Evolutionary conservation across 1,140 invertebrate genomes (phyloP), one percentile per base, ranked within the genome.

Genomic region (Drosophila gunungcola): DNA sequence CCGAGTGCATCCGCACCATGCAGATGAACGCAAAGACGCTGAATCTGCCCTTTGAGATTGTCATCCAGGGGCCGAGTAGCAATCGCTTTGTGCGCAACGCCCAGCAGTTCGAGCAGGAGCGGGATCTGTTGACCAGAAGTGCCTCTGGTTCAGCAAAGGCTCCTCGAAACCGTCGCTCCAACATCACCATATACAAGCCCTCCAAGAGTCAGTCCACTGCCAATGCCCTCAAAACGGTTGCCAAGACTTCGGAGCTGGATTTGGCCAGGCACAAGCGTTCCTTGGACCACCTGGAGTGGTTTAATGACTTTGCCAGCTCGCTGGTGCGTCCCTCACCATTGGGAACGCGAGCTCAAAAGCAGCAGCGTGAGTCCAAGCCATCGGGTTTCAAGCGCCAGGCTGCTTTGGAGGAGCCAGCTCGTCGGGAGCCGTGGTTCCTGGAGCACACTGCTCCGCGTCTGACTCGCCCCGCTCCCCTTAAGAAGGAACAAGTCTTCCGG

Each of bases 51-150:
- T 92, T 91, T 16, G 80, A 92, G 39, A 76, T 92, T 4, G 58
- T 92, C 4, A 92, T 92, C 13, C 91, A 92, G 52, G 91, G 91
- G 27, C 90, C 90, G 3, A 91, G 70, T 38, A 74, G 48, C 49
- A 92, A 92, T 70, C 74, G 83, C 1, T 91, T 92, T 27, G 80
- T 92, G 1, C 85, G 85, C 25, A 92, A 90, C 42, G 91, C 91
- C 9, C 55, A 77, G 34, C 80, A 90, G 51, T 92, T 89, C n/a
- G 91, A 91, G 36, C 80, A 91, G 57, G 77, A 89, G 42, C 45
- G 45, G 7, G 54, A 73, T 29, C 10, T 72, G 43, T 53, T 70
- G 34, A 29, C 45, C 25, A 49, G 57, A 5, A 73, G 74, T 48
- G 72, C 46, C 0, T 52, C 27, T 6, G 3, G 52, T 1, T 41